Base-by-base conservation (phyloP, 1,140 invertebrate genomes). In the Camponotus pennsylvanicus region DNA sequence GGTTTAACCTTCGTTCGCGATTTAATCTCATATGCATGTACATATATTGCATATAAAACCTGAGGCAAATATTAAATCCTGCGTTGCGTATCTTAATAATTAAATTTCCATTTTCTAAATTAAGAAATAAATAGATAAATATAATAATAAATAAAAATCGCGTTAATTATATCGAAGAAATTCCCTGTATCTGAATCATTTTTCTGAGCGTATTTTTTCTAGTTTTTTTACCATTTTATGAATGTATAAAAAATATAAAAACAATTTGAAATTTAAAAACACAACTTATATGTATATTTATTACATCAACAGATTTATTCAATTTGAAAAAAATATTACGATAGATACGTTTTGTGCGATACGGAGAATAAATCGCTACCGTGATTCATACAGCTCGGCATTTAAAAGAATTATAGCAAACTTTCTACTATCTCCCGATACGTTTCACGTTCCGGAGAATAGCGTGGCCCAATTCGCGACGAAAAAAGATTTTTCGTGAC, bases 381-480 rank as follows among this genome's bases (percentile, higher is more conserved):
- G 32, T 42, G 55, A 82, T 42, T 82, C 42, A 9, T 21, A 18
- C 27, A n/a, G 4, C 8, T 21, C 15, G 13, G 37, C 21, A 18
- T n/a, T 57, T 71, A 82, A 82, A 71, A 45, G 49, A 71, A 21
- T 45, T 67, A 83, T 57, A 32, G 18, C 45, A 34, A 75, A 83
- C 79, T 83, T 83, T 83, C 79, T 83, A 83, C 69, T 52, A 61
- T 63, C 79, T 34, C 79, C 45, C 55, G 69, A 49, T 73, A 71
- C 32, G 79, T 82, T 82, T 71, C 27, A 83, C 27, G n/a, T 75
- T 32, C 7, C 67, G 40, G 69, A 34, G 52, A 52, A 87, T 42
- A 27, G 13, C 52, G 0, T 78, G 71, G 45, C 32, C 78, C 42
- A 59, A 84, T 83, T 87, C 32, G 15, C 11, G 9, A 9, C 18